These are phyloP conservation scores for Drosophila takahashii DNA, from an alignment of 1,140 invertebrate genomes.

Conservation along the genomic window DNA sequence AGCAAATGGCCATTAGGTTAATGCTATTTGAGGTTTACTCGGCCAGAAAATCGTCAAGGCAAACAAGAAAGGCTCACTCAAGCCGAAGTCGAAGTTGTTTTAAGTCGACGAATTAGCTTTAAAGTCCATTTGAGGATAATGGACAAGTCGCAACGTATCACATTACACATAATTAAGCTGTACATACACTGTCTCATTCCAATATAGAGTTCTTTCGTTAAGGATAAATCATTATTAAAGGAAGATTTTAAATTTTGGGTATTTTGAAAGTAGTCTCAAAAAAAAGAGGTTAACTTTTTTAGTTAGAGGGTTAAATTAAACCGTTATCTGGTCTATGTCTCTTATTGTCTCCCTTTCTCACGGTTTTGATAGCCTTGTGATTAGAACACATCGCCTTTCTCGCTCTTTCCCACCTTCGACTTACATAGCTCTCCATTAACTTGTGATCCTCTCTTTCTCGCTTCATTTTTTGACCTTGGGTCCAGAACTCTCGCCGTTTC, in stretches of 20 bases:
- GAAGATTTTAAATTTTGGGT: too few species aligned
- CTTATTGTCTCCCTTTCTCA: background rate
- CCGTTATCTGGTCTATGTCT: too few species aligned
- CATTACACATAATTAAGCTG: conserved; percentile 35
- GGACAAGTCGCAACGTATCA: conserved; percentile 4
- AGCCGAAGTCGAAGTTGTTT: conserved; percentile 31
- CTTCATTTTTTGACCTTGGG: background rate
- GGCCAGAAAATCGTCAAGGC: conserved; percentile 47
- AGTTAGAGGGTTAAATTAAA: too few species aligned
- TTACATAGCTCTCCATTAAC: background rate
- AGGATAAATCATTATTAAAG: too few species aligned
- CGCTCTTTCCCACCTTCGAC: background rate
- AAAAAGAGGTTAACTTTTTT: too few species aligned
- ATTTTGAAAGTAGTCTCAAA: too few species aligned
- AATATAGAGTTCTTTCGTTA: background rate
- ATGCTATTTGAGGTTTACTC: conserved; percentile 62
- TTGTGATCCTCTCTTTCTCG: background rate
- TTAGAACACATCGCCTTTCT: background rate
- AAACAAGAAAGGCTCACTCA: conserved; percentile 37
- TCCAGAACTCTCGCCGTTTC: background rate
- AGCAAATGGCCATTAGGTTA: conserved; percentile 59
- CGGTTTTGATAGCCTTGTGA: too few species aligned
- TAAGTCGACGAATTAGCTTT: conserved; percentile 2
- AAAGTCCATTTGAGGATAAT: conserved; percentile 13
- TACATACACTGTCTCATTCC: background rate